Conservation (phyloP, 2,113 vertebrate genomes). For the Tachuris rubrigastra region DNA sequence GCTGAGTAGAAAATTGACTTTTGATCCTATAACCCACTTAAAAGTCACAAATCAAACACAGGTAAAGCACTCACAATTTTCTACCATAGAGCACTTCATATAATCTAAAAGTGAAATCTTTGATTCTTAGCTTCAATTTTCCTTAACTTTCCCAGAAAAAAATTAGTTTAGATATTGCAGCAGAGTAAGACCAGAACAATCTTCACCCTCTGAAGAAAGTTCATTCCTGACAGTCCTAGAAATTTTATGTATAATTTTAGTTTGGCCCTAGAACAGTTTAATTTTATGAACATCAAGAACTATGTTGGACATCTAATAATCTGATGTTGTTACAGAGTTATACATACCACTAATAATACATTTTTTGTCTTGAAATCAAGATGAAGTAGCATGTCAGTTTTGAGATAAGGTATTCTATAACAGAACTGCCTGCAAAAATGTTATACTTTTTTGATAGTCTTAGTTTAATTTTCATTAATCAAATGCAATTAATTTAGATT, state of each 20-base stretch:
- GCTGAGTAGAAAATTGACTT: not conserved
- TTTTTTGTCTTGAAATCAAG: not conserved
- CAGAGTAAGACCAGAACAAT: not conserved
- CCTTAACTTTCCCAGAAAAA: not conserved
- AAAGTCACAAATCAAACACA: not conserved
- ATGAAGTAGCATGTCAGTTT: not conserved
- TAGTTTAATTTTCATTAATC: not conserved
- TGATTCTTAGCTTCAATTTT: not conserved
- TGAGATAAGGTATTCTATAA: not conserved
- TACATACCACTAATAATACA: fast-evolving
- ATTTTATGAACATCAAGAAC: not conserved
- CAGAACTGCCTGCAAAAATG: not conserved
- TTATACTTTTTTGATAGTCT: not conserved
- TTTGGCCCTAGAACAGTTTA: not conserved
- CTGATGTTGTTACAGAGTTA: not conserved
- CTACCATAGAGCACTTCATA: not conserved
- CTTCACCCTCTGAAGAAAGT: not conserved
- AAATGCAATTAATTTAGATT: not conserved
- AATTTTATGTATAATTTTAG: not conserved
- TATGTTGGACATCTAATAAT: not conserved
- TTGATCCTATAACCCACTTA: not conserved
- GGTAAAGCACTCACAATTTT: not conserved
- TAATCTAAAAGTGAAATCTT: not conserved
- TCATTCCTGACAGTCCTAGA: not conserved
- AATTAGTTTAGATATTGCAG: not conserved